Conservation (phyloP, 2,797 vertebrate genomes). For the Melanotaenia nigrans region DNA sequence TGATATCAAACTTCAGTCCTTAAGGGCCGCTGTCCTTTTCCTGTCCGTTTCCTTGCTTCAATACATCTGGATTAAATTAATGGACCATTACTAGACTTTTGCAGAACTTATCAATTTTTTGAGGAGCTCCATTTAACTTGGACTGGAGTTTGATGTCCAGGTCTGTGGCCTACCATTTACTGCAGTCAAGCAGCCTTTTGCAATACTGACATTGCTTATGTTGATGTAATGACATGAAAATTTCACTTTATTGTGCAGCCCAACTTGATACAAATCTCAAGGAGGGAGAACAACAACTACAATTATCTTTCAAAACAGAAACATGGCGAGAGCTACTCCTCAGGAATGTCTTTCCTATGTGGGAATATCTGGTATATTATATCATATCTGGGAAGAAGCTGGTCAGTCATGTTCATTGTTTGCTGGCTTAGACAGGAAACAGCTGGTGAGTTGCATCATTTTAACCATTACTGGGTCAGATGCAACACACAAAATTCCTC, state of each 20-base stretch:
- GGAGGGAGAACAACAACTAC: not conserved
- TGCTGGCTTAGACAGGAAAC: not conserved
- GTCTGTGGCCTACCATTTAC: not conserved
- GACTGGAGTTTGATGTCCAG: not conserved
- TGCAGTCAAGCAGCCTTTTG: not conserved
- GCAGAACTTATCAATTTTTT: not conserved
- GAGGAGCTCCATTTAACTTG: not conserved
- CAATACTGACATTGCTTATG: not conserved
- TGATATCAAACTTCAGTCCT: not conserved
- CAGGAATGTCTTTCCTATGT: not conserved
- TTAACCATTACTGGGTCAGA: not conserved
- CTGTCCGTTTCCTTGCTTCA: not conserved
- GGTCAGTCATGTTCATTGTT: not conserved
- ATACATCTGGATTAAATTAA: not conserved
- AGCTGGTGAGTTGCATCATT: not conserved
- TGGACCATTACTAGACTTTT: not conserved
- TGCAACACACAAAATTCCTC: not conserved
- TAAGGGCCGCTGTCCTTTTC: not conserved
- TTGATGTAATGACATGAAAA: not conserved
- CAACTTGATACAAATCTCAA: not conserved
- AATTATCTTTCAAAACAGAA: not conserved
- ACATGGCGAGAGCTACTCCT: not conserved
- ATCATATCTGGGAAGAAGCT: not conserved
- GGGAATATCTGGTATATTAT: not conserved
- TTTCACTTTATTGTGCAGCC: no score